These are phyloP conservation scores for Oxycera nigricornis DNA, from an alignment of 2,888 invertebrate genomes.

Conservation along the genomic window DNA sequence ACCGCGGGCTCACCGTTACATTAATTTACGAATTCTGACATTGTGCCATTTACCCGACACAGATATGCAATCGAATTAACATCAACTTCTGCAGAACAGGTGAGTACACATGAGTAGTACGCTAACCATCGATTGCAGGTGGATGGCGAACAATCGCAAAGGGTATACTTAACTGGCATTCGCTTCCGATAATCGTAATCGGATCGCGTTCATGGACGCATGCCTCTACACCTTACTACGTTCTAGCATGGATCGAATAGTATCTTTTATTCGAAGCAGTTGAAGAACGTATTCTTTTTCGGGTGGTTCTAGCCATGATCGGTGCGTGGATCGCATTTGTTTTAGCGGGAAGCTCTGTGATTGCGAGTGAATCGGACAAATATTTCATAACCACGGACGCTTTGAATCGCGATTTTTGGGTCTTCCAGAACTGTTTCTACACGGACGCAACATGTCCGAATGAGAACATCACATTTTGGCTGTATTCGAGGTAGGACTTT, in stretches of 20 bases:
- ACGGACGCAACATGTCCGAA: slow-evolving; percentile 63
- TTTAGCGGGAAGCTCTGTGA: background rate
- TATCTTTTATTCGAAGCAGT: background rate
- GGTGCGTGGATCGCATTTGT: background rate
- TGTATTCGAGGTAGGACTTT: slow-evolving; percentile 65
- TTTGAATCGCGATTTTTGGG: slow-evolving; percentile 18
- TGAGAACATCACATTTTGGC: slow-evolving; percentile 66
- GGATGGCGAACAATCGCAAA: background rate
- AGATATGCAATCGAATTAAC: background rate
- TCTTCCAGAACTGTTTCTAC: slow-evolving; percentile 39
- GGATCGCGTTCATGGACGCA: background rate
- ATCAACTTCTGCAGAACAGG: background rate
- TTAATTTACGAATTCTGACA: slow-evolving; percentile 17
- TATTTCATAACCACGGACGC: background rate
- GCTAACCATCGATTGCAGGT: background rate
- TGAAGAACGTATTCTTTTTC: background rate
- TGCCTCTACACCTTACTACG: too few species aligned
- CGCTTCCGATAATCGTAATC: background rate
- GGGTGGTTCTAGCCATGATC: slow-evolving; percentile 18
- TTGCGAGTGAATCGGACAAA: background rate
- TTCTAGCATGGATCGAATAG: too few species aligned
- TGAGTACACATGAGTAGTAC: background rate
- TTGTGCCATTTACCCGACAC: slow-evolving; percentile 12
- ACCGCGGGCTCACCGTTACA: background rate
- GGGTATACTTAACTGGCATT: background rate